Evolutionary conservation across 1,140 invertebrate genomes (phyloP), one percentile per base, ranked within the genome.

Genomic region (Cydia pomonella): DNA sequence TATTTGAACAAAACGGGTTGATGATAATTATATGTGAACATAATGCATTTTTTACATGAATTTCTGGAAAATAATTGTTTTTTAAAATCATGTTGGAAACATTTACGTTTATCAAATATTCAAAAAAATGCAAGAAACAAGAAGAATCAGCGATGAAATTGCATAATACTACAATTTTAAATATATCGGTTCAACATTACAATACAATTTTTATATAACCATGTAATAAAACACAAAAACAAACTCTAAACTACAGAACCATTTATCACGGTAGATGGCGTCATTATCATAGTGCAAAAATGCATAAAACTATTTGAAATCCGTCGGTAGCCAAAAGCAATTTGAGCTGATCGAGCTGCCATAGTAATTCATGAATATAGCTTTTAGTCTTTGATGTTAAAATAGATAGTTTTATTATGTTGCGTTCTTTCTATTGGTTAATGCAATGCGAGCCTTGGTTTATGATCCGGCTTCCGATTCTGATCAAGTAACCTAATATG

Each of bases 381-480:
- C 21, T 10, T 59, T 59, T n/a, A 10, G 21, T 21, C 53, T 59
- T 59, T 59, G 53, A 59, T 59, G 53, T 59, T 59, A 59, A 23
- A 23, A 59, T 59, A 59, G 21, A 21, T 3, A 2, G 50, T 21
- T 23, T 10, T 59, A 23, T 10, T 59, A 23, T 50, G 47, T 59
- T 59, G 16, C 9, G 10, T 59, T 59, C 53, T 59, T 59, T 53
- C 6, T 53, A 53, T n/a, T 53, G n/a, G 47, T n/a, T n/a, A 7
- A 23, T 12, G 53, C 23, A 59, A 59, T 59, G 7, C 21, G 21
- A 59, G 18, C n/a, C 10, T 9, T 2, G 0, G 18, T 21, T 59
- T 23, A 23, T 59, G 53, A 59, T 59, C 21, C 18, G 53, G 5
- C 21, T 59, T 10, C 53, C 53, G 53, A 59, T 59, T 23, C 7